Evolutionary conservation across 2,797 vertebrate species (phyloP), one percentile per base, ranked within the genome.

Genomic region (Thamnophis elegans): DNA sequence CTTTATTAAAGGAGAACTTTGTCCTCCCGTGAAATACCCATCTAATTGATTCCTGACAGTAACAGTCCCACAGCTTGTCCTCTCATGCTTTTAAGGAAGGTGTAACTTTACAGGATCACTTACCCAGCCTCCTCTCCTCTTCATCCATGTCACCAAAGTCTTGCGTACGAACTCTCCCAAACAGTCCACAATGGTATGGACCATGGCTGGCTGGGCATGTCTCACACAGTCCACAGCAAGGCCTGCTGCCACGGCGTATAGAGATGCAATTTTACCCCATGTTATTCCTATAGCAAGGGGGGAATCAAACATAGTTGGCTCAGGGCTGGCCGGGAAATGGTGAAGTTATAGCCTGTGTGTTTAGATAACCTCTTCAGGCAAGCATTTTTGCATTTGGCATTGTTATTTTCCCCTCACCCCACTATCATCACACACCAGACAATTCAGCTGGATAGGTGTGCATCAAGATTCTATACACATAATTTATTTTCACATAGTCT

Each of bases 261-360:
- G 96, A 36, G 99, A 99, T 65, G 99, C 99, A 95, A 99, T 98
- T 97, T 99, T 99, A 91, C 99, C 99, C 99, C 99, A 99, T 0
- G 99, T 99, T 93, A 99, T 98, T 92, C 99, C 99, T 99, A 59
- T 0, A 60, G 42, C 86, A 54, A 94, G 93, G 87, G 87, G 13
- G 1, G 54, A 51, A 90, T 89, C 13, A 91, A 42, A 92, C 25
- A 87, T 0, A 0, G 22, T 58, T 88, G 28, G 7, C 73, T 14
- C 28, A 12, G n/a, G 59, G 8, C 12, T 54, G 9, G 51, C 12
- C 16, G 28, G 51, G 16, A 20, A 14, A 18, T 0, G 42, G 12
- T 0, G 60, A 20, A 13, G 90, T 20, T n/a, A n/a, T 92, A 54
- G 62, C 47, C 26, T 5, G 0, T 58, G 22, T 60, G 25, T 56